Evolutionary conservation across 1,140 invertebrate genomes (phyloP), one percentile per base, ranked within the genome.

Genomic region (Drosophila seguyi): DNA sequence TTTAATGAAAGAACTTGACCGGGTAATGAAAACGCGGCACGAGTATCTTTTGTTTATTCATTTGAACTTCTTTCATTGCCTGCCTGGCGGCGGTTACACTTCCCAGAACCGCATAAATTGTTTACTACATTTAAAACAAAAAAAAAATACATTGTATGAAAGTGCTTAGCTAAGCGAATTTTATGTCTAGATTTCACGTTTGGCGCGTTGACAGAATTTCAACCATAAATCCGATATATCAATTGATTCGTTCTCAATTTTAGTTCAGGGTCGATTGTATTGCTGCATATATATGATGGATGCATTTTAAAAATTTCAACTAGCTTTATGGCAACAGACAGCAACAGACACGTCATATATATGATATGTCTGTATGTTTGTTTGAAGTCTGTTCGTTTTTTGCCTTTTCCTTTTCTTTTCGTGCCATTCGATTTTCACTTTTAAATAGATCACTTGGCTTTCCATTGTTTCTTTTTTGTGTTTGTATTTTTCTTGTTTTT

Each of bases 211-310:
- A 36, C 41, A 20, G 61, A 44, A 69, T 67, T 69, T 53, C 31
- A 36, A 13, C 29, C 11, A 71, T 71, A 58, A 71, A 42, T 67
- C 25, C 31, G 18, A 55, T 55, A 56, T 55, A 47, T 14, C 31
- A 59, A 63, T 63, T 63, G 34, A 34, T 31, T 45, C n/a, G 41
- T 41, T 58, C 14, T 29, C 44, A 59, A 59, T 50, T 59, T 55
- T 50, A 39, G 69, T 73, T 73, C 69, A 73, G 18, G 69, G 69
- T 42, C 69, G 69, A 29, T 22, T 59, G n/a, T n/a, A n/a, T 13
- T 59, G 36, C n/a, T 29, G 29, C 57, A 67, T 34, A 50, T 31
- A 50, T 31, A 50, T 50, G 34, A 58, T 71, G 53, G 42, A 45
- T 71, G 67, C 10, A 68, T 68, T 38, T 63, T 18, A 56, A 69